These are phyloP conservation scores for Lutjanus argentimaculatus DNA, from an alignment of 2,797 vertebrate species.

Conservation along the genomic window DNA sequence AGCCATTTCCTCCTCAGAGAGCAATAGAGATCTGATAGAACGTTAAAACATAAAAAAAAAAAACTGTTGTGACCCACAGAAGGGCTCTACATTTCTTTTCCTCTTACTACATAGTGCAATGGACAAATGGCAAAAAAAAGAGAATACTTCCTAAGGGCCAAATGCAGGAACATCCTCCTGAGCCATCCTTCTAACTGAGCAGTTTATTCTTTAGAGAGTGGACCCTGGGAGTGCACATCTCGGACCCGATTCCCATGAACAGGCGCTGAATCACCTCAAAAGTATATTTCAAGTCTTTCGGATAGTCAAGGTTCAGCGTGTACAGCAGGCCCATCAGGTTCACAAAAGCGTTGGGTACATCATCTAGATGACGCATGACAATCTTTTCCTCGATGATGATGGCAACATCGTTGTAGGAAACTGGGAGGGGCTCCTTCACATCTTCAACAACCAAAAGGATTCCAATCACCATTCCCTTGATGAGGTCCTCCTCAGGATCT, in stretches of 20 bases:
- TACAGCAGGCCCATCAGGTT: constrained; percentile 45
- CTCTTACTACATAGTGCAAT: too few relatives aligned
- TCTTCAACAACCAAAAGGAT: constrained; percentile 4
- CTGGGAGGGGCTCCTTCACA: constrained; percentile 19
- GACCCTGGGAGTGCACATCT: constrained; percentile 15
- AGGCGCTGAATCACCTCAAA: constrained; percentile 40
- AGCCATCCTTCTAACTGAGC: constrained; percentile 2
- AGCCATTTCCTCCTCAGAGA: neutral
- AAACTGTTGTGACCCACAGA: neutral
- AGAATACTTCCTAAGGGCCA: neutral
- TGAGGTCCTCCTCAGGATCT: constrained; percentile 6
- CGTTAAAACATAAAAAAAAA: constrained; percentile 6
- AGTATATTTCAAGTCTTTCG: constrained; percentile 37
- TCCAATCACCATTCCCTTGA: constrained; percentile 22
- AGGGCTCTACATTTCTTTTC: constrained; percentile 6
- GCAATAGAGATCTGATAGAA: neutral
- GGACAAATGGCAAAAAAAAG: too few relatives aligned
- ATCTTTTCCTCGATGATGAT: constrained; percentile 22
- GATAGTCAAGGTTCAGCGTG: constrained; percentile 38
- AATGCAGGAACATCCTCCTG: constrained; percentile 7
- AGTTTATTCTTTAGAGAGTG: constrained; percentile 15
- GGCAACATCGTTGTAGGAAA: constrained; percentile 17
- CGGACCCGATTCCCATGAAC: constrained; percentile 42
- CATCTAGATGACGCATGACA: constrained; percentile 6
- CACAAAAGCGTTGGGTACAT: constrained; percentile 33